These are phyloP conservation scores for Erythrolamprus reginae DNA, from an alignment of 2,113 vertebrate species.

Conservation along the genomic window DNA sequence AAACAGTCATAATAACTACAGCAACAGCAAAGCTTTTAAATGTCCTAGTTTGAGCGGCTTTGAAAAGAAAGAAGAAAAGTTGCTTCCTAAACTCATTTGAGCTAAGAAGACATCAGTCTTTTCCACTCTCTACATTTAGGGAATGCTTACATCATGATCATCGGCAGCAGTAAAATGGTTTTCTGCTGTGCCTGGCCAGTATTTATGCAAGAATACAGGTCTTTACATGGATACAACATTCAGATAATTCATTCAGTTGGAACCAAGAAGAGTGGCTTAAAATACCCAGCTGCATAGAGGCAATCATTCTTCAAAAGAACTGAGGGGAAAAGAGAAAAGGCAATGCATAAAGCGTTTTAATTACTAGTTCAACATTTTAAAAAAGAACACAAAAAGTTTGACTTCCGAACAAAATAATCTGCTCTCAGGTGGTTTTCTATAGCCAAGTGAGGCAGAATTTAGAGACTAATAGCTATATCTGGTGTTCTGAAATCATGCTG, in stretches of 20 bases:
- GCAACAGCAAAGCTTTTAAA: constrained; percentile 20
- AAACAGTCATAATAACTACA: constrained; percentile 22
- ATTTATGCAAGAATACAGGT: neutral
- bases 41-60: constrained; percentile 38
- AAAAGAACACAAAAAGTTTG: neutral
- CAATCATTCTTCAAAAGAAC: neutral
- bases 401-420: neutral
- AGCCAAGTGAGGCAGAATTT: neutral
- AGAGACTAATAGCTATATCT: neutral
- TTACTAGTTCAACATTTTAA: neutral
- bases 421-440: neutral
- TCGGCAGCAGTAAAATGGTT: neutral
- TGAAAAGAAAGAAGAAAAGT: constrained; percentile 4
- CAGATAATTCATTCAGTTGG: neutral
- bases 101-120: constrained; percentile 43
- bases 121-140: constrained; percentile 30
- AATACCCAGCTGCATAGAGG: neutral
- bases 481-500: neutral
- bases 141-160: neutral
- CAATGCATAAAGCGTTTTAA: neutral
- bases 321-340: neutral
- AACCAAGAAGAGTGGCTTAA: neutral
- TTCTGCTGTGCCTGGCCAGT: neutral
- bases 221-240: neutral
- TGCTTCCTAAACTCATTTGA: neutral